Conservation (phyloP, 2,797 vertebrate species). For the Chiloscyllium punctatum region DNA sequence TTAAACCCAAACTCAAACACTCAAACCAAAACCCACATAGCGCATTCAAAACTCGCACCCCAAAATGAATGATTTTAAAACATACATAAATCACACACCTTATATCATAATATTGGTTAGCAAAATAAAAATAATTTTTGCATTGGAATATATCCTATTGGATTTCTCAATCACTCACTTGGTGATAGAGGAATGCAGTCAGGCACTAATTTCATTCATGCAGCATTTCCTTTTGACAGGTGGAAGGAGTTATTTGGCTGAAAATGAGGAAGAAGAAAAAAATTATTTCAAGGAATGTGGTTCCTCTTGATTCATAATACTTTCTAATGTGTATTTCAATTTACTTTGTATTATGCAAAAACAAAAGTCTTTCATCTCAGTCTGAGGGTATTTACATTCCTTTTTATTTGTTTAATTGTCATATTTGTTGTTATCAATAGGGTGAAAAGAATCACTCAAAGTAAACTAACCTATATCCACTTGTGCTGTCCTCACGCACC, state of each 20-base stretch:
- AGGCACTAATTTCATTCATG: neutral
- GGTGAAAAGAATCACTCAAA: neutral
- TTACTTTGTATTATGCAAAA: neutral
- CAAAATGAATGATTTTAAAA: no score
- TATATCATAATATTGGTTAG: neutral
- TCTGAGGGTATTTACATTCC: neutral
- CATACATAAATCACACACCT: no score
- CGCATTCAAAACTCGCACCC: no score
- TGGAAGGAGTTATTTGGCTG: neutral
- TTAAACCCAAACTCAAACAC: no score
- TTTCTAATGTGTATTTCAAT: neutral
- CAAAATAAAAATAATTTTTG: neutral
- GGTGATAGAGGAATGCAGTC: neutral
- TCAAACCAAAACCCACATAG: no score
- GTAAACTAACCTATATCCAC: neutral
- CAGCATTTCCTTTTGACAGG: neutral
- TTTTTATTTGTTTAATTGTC: neutral
- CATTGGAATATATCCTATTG: neutral
- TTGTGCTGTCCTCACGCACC: neutral
- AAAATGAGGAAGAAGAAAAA: neutral
- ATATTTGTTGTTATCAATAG: neutral
- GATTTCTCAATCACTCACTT: neutral
- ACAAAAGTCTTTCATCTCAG: neutral
- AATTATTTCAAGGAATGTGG: neutral
- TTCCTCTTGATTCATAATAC: neutral